Evolutionary conservation across 2,888 invertebrate genomes (phyloP), one percentile per base, ranked within the genome.

Genomic region (Morpho achilles): DNA sequence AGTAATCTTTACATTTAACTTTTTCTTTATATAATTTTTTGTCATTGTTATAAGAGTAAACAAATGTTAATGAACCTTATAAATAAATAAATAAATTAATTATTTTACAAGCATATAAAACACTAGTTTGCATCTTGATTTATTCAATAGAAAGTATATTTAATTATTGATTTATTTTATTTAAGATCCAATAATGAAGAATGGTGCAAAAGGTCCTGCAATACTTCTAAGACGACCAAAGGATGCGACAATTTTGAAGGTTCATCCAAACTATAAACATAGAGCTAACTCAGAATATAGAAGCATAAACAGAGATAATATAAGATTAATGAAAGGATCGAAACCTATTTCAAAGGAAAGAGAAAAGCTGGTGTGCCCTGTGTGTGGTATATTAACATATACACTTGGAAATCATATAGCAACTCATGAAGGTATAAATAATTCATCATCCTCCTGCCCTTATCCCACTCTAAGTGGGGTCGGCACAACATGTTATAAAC

Each of bases 291-390:
- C 69, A 49, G 63, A 66, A 39, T 72, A 68, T 39, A 75, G 74
- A 61, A 59, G 68, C 10, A 54, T 72, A 7, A 75, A 77, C 9
- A 67, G 77, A 43, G 80, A 84, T 56, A 71, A 80, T 46, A 72
- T 84, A 2, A 75, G 82, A 64, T 71, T 83, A 66, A 75, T 84
- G 6, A 74, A 77, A 5, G 52, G 32, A 42, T 32, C 59, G 16
- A 77, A 75, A 50, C 71, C 72, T 0, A 73, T 74, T 5, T 65
- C 76, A 9, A 88, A 83, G 59, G 84, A 83, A 62, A 78, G 80
- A 54, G 91, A 91, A 63, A 91, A 91, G 71, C 78, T 89, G 60
- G 89, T 91, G 0, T 91, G 91, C 62, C 91, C 91, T 10, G 82
- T 91, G 7, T 91, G 91, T 73, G 91, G 91, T 22, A 87, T 91